phyloP scores from a whole-genome alignment of 1,140 invertebrate species.

The Kradibia gibbosae region DNA sequence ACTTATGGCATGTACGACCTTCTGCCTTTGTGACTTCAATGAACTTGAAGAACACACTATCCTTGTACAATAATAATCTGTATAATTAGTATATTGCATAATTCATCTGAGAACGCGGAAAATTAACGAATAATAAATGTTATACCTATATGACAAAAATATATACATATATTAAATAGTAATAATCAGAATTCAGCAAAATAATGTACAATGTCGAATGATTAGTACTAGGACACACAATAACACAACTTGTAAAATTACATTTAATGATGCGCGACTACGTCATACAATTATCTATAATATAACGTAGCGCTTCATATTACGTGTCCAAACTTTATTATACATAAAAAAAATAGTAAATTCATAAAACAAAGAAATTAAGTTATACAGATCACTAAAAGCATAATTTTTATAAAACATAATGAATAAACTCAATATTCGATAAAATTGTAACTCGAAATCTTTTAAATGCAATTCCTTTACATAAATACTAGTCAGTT shows the following conservation, averaged over 20 bases:
- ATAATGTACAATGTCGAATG: slow-evolving; percentile 59
- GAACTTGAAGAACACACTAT: neutral
- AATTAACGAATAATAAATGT: slow-evolving; percentile 30
- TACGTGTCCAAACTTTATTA: slow-evolving; percentile 27
- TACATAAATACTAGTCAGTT: too few species aligned
- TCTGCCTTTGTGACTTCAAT: slow-evolving; percentile 18
- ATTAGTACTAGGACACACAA: slow-evolving; percentile 56
- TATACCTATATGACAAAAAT: neutral
- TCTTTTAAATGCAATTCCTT: too few species aligned
- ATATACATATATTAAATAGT: neutral
- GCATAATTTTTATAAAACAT: neutral
- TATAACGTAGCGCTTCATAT: neutral
- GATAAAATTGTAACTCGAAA: too few species aligned
- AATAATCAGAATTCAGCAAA: slow-evolving; percentile 52
- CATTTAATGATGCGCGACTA: slow-evolving; percentile 45
- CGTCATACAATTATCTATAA: slow-evolving; percentile 15
- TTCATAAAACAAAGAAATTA: neutral
- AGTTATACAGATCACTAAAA: neutral
- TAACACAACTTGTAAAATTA: slow-evolving; percentile 55
- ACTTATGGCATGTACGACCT: neutral
- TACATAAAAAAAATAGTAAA: neutral
- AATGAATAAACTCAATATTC: too few species aligned
- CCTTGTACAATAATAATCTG: slow-evolving; percentile 5
- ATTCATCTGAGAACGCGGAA: slow-evolving; percentile 14
- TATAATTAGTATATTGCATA: neutral